These are phyloP conservation scores for Nerophis lumbriciformis DNA, from an alignment of 2,113 vertebrate species.

Conservation along the genomic window DNA sequence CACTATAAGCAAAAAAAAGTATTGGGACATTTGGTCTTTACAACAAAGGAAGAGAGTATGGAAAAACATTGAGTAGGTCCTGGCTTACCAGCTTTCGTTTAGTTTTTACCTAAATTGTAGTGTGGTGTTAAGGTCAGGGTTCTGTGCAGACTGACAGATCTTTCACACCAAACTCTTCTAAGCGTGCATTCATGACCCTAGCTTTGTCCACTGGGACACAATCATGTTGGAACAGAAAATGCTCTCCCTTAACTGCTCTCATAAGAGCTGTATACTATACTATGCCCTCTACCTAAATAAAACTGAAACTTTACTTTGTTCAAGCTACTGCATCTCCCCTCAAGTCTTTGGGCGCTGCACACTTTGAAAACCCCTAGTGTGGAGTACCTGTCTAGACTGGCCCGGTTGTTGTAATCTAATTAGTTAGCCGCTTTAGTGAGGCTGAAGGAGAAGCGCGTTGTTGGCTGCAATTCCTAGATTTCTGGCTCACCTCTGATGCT, in stretches of 20 bases:
- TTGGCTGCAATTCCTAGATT: constrained; percentile 28
- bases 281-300: too few species aligned
- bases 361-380: constrained; percentile 18
- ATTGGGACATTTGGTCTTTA: neutral
- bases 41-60: neutral
- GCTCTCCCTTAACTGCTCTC: neutral
- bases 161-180: neutral
- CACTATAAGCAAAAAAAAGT: neutral
- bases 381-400: constrained; percentile 63
- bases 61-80: neutral
- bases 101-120: neutral
- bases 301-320: too few species aligned
- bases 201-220: neutral
- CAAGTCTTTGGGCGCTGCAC: too few species aligned
- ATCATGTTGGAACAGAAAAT: neutral
- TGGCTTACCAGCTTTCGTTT: neutral
- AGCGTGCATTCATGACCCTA: neutral
- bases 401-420: constrained; percentile 60
- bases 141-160: neutral
- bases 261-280: too few species aligned
- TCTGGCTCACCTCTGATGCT: constrained; percentile 26
- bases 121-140: neutral
- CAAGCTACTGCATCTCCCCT: too few species aligned
- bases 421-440: constrained; percentile 50
- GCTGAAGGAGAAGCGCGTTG: constrained; percentile 34